Base-by-base conservation (phyloP, 2,888 invertebrate species). In the Plagodis dolabraria region DNA sequence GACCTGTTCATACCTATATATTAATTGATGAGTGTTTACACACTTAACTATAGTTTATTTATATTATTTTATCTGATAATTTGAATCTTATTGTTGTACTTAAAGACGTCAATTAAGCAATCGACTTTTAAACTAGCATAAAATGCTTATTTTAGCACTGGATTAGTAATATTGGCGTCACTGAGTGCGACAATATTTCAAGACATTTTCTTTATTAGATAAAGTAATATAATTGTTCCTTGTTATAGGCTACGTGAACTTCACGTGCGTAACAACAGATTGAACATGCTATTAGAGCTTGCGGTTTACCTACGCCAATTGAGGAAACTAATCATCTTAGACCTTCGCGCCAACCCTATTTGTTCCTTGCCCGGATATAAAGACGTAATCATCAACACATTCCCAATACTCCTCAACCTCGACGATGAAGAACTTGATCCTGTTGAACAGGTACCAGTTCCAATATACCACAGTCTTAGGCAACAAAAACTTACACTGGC, bases 221-320 rank as follows among this genome's bases (percentile, higher is more conserved):
- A 36, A 9, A 8, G 9, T 36, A 2, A 7, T 6, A 0, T n/a
- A 6, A 5, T 5, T 53, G 47, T 47, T 49, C 50, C 44, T 22
- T 57, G 47, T 60, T 36, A 7, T 68, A 92, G 92, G 67, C 75
- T 91, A 33, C 79, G 82, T 10, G 89, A 91, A 62, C 64, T 92
- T 0, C 82, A 87, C 64, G 81, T 75, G 0, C 79, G 90, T 6
- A 92, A 92, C 70, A 92, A 92, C 68, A 74, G 84, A 0, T 61
- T 92, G 1, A 67, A 75, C 57, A 74, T 79, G 45, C 74, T 92
- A 5, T 67, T 92, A 2, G 92, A 92, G 62, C 69, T 92, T 34
- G 89, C 90, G 0, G 83, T 91, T 33, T 92, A 89, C 71, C 83
- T 89, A 86, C 79, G 82, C 6, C 84, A 87, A 61, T 61, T 90